phyloP scores from a whole-genome alignment of 2,888 invertebrate species.

The Mesochorus sp. region DNA sequence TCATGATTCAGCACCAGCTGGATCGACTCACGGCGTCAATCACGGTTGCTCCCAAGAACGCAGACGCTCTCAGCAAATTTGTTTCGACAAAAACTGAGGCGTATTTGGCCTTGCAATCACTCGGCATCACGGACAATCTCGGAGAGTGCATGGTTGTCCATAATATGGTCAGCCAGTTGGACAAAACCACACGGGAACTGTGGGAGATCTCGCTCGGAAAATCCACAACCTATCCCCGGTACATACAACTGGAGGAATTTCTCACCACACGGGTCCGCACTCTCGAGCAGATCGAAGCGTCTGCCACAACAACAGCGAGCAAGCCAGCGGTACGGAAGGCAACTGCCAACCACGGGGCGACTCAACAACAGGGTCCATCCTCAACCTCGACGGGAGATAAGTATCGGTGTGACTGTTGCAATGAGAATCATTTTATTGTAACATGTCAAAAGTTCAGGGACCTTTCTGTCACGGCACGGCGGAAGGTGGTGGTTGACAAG shows the following conservation, averaged over 20 bases:
- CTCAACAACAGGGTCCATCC: neutral
- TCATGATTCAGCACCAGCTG: neutral
- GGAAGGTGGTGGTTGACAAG: neutral
- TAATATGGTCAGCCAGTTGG: conserved; percentile 14
- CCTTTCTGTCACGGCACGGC: neutral
- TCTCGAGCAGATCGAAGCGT: conserved; percentile 1
- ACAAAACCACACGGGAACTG: conserved; percentile 9
- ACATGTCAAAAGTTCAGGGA: conserved; percentile 2
- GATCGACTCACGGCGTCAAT: too few species aligned
- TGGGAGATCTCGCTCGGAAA: conserved; percentile 37
- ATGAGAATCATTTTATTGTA: neutral
- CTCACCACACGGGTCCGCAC: neutral
- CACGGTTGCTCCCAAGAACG: too few species aligned
- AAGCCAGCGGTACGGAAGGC: neutral
- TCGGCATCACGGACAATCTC: neutral
- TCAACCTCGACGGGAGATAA: neutral
- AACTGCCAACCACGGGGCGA: neutral
- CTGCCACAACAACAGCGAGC: neutral
- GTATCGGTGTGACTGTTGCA: conserved; percentile 16
- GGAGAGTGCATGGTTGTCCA: neutral
- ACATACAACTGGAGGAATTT: conserved; percentile 23
- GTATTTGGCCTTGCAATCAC: neutral
- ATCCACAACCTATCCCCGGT: conserved; percentile 1
- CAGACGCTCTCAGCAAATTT: neutral
- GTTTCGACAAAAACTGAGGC: neutral